These are phyloP conservation scores for Gobius niger DNA, from an alignment of 2,113 vertebrate species.

Conservation along the genomic window DNA sequence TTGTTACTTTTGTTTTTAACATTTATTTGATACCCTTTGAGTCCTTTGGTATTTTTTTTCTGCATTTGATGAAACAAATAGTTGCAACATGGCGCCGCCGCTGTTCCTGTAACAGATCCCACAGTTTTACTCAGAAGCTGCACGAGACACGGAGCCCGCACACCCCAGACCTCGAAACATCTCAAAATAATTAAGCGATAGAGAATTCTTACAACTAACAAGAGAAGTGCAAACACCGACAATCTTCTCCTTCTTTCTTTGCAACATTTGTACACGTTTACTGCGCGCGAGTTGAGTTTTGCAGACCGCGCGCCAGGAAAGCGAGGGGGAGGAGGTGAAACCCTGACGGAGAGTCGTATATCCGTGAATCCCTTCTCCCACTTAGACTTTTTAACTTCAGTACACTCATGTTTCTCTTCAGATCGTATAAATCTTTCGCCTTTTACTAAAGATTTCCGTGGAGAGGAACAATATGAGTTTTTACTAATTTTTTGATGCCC, in stretches of 20 bases:
- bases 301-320: background rate
- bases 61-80: background rate
- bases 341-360: conserved; percentile 9
- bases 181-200: too few relatives aligned
- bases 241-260: too few relatives aligned
- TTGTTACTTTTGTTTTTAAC: rapidly evolving
- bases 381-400: rapidly evolving
- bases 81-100: too few relatives aligned
- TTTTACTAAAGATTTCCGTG: conserved; percentile 79
- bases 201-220: too few relatives aligned
- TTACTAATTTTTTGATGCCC: conserved; percentile 64
- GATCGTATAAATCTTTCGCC: conserved; percentile 76
- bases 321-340: background rate
- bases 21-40: background rate
- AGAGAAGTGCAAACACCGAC: too few relatives aligned
- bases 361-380: rapidly evolving
- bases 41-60: background rate
- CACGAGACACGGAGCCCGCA: background rate
- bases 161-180: background rate
- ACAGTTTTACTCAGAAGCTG: background rate
- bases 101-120: background rate
- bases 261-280: too few relatives aligned
- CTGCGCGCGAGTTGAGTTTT: too few relatives aligned
- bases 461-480: conserved; percentile 69
- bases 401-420: conserved; percentile 72